These are phyloP conservation scores for Progne subis DNA, from an alignment of 2,113 vertebrate species.

Conservation along the genomic window DNA sequence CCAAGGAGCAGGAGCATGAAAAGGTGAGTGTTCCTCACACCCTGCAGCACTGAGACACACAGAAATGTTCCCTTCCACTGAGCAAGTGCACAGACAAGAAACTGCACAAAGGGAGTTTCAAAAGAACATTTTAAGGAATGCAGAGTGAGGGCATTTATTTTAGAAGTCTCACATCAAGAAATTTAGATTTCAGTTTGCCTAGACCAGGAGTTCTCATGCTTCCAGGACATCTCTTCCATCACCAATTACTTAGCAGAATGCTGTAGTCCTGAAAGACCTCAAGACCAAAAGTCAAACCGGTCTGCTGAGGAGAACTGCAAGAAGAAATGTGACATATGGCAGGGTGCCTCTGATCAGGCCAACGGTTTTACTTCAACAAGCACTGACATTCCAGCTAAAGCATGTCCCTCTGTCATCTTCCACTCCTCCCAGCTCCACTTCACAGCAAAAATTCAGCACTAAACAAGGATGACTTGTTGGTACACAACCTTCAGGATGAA, in stretches of 20 bases:
- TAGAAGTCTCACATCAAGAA: neutral
- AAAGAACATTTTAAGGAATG: neutral
- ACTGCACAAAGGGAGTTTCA: neutral
- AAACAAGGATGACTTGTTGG: constrained; percentile 48
- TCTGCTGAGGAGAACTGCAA: neutral
- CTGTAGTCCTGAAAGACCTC: constrained; percentile 1
- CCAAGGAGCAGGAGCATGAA: neutral
- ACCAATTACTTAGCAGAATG: neutral
- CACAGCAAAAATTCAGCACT: constrained; percentile 42
- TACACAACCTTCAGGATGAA: constrained; percentile 46
- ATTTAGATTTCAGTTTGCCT: neutral
- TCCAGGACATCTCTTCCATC: neutral
- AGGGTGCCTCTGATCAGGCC: neutral
- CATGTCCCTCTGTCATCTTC: constrained; percentile 38
- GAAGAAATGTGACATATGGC: constrained; percentile 30
- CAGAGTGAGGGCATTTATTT: neutral
- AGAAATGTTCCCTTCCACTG: neutral
- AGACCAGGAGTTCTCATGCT: neutral
- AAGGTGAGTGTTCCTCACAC: neutral
- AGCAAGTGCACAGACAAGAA: neutral
- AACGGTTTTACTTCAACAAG: constrained; percentile 2
- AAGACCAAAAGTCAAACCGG: neutral
- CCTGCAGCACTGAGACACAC: neutral
- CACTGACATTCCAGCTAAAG: constrained; percentile 46
- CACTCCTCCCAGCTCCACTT: neutral